Conservation (phyloP, 2,888 invertebrate species). For the Nasonovia ribisnigri region DNA sequence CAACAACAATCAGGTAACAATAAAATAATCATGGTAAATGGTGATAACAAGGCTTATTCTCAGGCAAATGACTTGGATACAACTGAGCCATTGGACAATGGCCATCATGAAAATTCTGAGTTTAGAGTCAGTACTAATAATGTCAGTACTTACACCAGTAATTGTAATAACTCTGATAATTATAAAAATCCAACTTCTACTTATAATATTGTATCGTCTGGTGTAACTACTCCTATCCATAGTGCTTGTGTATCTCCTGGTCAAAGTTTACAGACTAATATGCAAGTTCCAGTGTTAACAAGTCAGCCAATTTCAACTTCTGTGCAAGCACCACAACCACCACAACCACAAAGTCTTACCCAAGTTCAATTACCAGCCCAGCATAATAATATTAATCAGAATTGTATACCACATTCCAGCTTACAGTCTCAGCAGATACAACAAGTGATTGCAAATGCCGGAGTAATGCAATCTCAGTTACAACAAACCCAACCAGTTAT, state of each 20-base stretch:
- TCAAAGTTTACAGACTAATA: constrained; percentile 69
- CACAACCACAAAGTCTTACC: constrained; percentile 68
- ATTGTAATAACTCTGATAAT: constrained; percentile 66
- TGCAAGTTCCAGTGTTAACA: constrained; percentile 57
- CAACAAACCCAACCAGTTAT: constrained; percentile 66
- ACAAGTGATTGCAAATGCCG: constrained; percentile 68
- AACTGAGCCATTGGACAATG: constrained; percentile 49
- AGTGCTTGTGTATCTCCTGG: constrained; percentile 69
- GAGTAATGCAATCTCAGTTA: constrained; percentile 66
- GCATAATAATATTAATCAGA: constrained; percentile 67
- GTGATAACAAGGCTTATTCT: constrained; percentile 49
- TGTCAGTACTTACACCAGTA: constrained; percentile 66
- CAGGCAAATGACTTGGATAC: constrained; percentile 56
- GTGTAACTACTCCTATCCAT: constrained; percentile 63
- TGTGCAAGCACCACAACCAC: constrained; percentile 66
- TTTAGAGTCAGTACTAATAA: constrained; percentile 66
- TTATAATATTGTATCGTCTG: constrained; percentile 61
- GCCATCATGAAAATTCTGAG: constrained; percentile 55
- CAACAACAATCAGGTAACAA: constrained; percentile 66
- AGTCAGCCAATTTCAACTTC: constrained; percentile 45
- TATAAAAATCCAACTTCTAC: constrained; percentile 60
- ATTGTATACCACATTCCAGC: constrained; percentile 69
- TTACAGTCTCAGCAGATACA: constrained; percentile 69
- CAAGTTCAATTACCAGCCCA: constrained; percentile 68
- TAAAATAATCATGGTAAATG: constrained; percentile 59